phyloP scores from a whole-genome alignment of 2,113 vertebrate species.

The Lontra canadensis region DNA sequence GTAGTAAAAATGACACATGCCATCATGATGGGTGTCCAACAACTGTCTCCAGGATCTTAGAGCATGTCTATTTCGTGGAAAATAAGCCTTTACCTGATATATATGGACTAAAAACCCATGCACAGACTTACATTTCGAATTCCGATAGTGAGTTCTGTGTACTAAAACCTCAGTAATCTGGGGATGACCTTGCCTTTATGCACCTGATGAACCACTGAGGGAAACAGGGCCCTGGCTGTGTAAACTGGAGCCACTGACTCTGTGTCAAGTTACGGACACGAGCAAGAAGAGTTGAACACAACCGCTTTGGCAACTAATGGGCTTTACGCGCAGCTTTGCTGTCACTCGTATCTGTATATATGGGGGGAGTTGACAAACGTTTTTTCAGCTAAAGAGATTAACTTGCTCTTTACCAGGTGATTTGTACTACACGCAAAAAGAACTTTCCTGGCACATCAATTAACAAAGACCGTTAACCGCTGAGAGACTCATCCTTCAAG shows the following conservation, averaged over 20 bases:
- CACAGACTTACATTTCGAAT: neutral
- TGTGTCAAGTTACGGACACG: neutral
- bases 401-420: neutral
- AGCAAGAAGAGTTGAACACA: neutral
- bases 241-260: neutral
- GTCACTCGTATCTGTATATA: neutral
- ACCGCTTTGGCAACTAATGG: neutral
- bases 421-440: neutral
- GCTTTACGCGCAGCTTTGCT: neutral
- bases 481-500: neutral
- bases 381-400: neutral
- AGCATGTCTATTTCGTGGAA: neutral
- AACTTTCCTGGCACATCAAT: neutral
- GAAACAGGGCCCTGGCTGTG: neutral
- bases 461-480: neutral
- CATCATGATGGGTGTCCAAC: neutral
- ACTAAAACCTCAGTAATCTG: neutral
- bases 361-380: neutral
- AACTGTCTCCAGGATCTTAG: constrained; percentile 15
- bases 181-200: neutral
- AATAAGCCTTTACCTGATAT: neutral
- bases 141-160: neutral
- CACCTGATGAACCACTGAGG: neutral
- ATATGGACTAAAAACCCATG: neutral
- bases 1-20: neutral